Percentiles rank a stretch among this genome's conserved stretches.
Conservation (phyloP, 2,888 invertebrate genomes). For the Geophilus truncorum region DNA sequence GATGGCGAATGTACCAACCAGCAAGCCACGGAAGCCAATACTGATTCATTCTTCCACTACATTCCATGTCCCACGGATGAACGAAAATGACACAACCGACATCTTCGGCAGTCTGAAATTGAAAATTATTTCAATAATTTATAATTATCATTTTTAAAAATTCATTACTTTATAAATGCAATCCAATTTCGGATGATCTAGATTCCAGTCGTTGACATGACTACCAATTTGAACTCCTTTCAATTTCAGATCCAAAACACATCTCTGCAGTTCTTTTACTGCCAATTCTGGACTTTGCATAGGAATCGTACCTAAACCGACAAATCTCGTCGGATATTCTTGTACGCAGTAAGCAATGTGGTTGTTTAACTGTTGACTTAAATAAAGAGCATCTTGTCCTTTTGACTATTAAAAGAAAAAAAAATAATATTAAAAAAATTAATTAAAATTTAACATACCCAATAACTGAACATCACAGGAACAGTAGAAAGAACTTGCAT, state of each 20-base stretch:
- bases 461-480: constrained; percentile 58
- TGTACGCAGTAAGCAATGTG: constrained; percentile 52
- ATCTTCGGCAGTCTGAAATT: constrained; percentile 51
- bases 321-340: constrained; percentile 50
- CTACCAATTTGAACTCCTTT: constrained; percentile 56
- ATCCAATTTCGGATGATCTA: constrained; percentile 52
- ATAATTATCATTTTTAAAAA: not conserved
- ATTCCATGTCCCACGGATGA: constrained; percentile 58
- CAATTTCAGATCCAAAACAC: constrained; percentile 50
- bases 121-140: not conserved
- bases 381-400: constrained; percentile 52
- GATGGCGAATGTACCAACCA: too few relatives aligned
- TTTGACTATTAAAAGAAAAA: constrained; percentile 49
- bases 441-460: constrained; percentile 47
- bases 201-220: constrained; percentile 55
- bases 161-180: constrained; percentile 54
- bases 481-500: constrained; percentile 57
- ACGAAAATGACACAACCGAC: constrained; percentile 53
- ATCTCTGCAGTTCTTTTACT: constrained; percentile 53
- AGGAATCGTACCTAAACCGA: constrained; percentile 55
- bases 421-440: not conserved
- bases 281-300: constrained; percentile 54
- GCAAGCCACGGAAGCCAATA: constrained; percentile 58
- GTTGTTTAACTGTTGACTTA: constrained; percentile 53
- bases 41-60: constrained; percentile 51